phyloP scores from a whole-genome alignment of 2,113 vertebrate genomes.

The Catharus minimus region DNA sequence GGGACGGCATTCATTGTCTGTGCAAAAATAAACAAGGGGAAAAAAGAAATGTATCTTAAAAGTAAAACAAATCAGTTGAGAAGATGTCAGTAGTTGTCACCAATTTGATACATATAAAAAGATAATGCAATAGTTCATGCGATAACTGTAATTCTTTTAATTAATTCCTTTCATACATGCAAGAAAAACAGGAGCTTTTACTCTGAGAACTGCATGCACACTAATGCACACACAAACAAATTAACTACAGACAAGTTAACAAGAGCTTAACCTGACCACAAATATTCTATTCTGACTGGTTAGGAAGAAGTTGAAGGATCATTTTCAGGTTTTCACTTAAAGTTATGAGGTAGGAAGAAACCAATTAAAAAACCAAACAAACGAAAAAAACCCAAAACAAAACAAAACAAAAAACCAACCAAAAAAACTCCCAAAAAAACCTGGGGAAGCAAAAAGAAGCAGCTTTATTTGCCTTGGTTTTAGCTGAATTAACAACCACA shows the following conservation, averaged over 20 bases:
- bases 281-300: background rate
- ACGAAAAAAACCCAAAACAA: too few relatives aligned
- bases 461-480: rapidly evolving
- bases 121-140: background rate
- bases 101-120: background rate
- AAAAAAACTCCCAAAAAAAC: background rate
- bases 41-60: background rate
- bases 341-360: background rate
- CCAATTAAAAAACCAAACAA: too few relatives aligned
- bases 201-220: background rate
- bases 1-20: background rate
- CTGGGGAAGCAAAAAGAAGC: background rate
- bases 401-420: background rate
- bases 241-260: background rate
- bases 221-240: background rate
- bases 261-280: background rate
- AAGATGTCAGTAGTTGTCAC: background rate
- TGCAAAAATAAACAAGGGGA: background rate
- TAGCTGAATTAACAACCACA: background rate
- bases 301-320: background rate
- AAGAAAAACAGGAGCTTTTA: background rate
- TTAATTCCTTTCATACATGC: background rate
- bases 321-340: background rate
- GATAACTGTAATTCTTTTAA: background rate
- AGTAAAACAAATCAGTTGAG: background rate